phyloP scores from a whole-genome alignment of 2,797 vertebrate species.

The Ceryle rudis region DNA sequence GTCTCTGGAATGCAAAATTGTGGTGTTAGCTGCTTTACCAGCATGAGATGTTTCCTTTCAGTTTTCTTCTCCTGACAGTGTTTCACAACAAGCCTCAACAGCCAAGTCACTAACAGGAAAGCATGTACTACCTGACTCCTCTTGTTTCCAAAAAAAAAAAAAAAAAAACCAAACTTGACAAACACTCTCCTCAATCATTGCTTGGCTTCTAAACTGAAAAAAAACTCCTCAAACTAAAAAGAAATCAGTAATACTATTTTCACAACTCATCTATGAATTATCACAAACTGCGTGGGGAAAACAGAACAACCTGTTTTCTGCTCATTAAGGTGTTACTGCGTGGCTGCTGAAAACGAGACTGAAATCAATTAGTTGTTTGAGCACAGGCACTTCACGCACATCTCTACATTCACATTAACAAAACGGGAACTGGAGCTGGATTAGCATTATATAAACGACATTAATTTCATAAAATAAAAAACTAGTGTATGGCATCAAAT shows the following conservation, averaged over 20 bases:
- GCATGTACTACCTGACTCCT: neutral
- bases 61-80: rapidly evolving
- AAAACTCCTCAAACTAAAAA: neutral
- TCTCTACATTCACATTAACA: neutral
- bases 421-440: neutral
- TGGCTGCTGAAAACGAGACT: neutral
- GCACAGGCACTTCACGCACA: neutral
- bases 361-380: neutral
- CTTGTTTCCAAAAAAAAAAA: neutral
- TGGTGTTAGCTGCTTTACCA: neutral
- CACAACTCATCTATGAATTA: neutral
- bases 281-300: neutral
- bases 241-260: neutral
- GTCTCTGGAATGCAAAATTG: neutral
- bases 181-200: neutral
- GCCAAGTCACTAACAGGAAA: neutral
- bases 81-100: neutral
- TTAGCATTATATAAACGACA: neutral
- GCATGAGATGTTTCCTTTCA: neutral
- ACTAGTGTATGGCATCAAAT: neutral
- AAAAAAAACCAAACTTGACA: neutral
- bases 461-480: neutral
- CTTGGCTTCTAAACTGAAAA: neutral
- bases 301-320: slow-evolving; percentile 9
- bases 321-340: neutral